These are phyloP conservation scores for Brachystomella parvula DNA, from an alignment of 1,140 invertebrate genomes.

Conservation along the genomic window DNA sequence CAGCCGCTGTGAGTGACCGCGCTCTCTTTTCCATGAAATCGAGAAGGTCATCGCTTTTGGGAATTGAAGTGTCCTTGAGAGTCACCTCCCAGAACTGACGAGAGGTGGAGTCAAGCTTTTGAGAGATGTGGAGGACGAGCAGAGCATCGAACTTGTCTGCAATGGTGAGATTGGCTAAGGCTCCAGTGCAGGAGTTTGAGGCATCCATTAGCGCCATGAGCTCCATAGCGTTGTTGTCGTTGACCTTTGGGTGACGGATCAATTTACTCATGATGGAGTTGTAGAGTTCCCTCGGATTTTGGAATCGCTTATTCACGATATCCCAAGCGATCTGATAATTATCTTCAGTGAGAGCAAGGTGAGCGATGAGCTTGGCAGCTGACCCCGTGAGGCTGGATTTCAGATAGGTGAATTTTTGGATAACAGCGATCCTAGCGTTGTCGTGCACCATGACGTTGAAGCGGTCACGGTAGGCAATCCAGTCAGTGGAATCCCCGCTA, in stretches of 20 bases:
- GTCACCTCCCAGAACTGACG: constrained; percentile 31
- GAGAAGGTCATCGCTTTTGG: constrained; percentile 20
- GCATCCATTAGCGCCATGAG: neutral
- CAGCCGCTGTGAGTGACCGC: neutral
- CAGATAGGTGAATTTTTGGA: constrained; percentile 36
- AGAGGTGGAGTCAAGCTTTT: constrained; percentile 26
- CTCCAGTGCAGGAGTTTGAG: neutral
- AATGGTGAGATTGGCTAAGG: neutral
- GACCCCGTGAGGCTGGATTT: constrained; percentile 17
- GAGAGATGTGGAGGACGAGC: neutral
- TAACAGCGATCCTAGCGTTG: neutral
- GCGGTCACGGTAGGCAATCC: constrained; percentile 1
- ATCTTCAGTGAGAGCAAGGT: constrained; percentile 29
- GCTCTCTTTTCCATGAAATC: constrained; percentile 26
- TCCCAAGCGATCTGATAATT: constrained; percentile 41
- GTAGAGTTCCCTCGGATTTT: constrained; percentile 38
- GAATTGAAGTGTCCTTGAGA: constrained; percentile 19
- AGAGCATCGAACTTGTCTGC: neutral
- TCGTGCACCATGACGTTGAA: constrained; percentile 7
- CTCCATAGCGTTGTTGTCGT: neutral
- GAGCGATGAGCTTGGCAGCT: constrained; percentile 19
- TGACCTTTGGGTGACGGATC: constrained; percentile 30
- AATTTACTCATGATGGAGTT: constrained; percentile 39
- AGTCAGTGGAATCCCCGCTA: neutral
- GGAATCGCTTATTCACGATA: constrained; percentile 38